Evolutionary conservation across 2,888 invertebrate species (phyloP), one percentile per base, ranked within the genome.

Genomic region (Diabrotica balteata): DNA sequence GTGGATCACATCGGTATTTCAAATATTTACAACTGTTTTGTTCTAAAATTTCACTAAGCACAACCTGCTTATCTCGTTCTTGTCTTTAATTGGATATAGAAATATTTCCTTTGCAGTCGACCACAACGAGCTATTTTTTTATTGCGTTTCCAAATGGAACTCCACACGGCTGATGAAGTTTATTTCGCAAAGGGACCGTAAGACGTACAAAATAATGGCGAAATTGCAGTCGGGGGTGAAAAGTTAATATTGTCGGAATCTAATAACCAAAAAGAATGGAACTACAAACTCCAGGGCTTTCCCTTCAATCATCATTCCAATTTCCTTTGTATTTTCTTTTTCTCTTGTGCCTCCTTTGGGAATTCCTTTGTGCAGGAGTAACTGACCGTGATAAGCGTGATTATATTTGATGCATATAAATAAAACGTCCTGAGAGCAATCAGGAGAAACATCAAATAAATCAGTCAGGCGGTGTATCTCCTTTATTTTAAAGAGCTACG

Each of bases 361-460:
- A 67, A 70, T 65, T 68, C 61, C 51, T 65, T 64, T 63, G 55
- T 57, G 58, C 64, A 68, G 59, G 62, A 61, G 70, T 72, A 72
- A 72, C 72, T 72, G 72, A 72, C 72, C 72, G 68, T 66, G 72
- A 61, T 60, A 62, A 62, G 66, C 60, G 60, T 65, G 63, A 72
- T 72, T 57, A 44, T 46, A 22, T 61, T 61, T 46, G 63, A 49
- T 63, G 63, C 63, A 63, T 63, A 51, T 44, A 57, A 57, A 57
- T 57, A 57, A 44, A 57, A 10, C 8, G 47, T 10, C 47, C 10
- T 47, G 8, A 10, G 10, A 47, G 47, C 47, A 47, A 47, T 47
- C 47, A 47, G 10, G 8, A 10, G 47, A 47, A 10, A 47, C 47
- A 6, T 47, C 47, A 8, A 47, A 47, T 47, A 47, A 47, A 47